These are phyloP conservation scores for Cylindroiulus punctatus DNA, from an alignment of 2,888 invertebrate species.

Conservation along the genomic window DNA sequence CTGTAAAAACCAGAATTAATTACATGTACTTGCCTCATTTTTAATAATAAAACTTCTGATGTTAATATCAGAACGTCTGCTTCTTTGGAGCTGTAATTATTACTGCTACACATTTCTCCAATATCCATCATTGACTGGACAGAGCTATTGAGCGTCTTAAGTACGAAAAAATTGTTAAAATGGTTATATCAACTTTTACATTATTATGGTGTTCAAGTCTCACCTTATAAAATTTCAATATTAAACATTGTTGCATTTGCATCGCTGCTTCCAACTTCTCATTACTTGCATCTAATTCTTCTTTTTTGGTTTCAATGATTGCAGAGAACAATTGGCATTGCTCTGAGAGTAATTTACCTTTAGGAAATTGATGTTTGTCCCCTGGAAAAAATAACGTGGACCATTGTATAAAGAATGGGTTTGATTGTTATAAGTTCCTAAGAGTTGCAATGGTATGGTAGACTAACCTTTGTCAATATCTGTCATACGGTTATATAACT, in stretches of 20 bases:
- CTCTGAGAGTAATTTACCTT: neutral
- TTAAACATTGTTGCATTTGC: neutral
- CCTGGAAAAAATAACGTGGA: neutral
- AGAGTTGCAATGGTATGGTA: neutral
- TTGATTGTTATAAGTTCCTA: no score
- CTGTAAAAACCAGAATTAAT: neutral
- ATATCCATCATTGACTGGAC: neutral
- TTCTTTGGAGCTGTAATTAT: neutral
- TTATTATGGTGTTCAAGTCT: neutral
- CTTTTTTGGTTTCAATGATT: neutral
- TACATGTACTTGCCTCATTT: conserved; percentile 18
- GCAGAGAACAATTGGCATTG: neutral
- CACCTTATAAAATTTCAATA: conserved; percentile 37
- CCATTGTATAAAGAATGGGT: no score
- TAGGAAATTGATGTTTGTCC: neutral
- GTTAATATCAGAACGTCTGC: neutral
- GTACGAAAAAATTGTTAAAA: neutral
- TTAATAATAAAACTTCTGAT: neutral
- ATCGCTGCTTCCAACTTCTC: neutral
- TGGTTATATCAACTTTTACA: neutral
- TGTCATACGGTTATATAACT: neutral
- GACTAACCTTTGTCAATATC: neutral
- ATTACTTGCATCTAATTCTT: neutral
- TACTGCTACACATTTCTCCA: neutral
- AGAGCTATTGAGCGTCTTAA: neutral